Evolutionary conservation across 1,140 invertebrate species (phyloP), one percentile per base, ranked within the genome.

Genomic region (Glossosoma conforme): DNA sequence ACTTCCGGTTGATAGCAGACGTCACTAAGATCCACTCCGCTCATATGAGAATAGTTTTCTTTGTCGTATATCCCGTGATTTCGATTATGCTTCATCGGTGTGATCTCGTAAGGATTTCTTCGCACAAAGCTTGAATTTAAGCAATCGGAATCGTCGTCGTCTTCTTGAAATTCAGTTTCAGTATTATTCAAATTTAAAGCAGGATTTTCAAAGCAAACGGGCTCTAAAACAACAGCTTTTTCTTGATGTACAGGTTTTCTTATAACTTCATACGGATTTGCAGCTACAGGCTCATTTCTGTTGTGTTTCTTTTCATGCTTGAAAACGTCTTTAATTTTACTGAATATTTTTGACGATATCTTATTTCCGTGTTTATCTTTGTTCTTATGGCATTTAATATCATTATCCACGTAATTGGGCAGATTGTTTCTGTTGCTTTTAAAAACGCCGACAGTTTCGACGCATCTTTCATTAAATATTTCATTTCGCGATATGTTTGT

Each of bases 191-290:
- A 52, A 46, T 71, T 72, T 25, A 75, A 42, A 1, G 59, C 69
- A 11, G 69, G 72, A 58, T 75, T 75, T 45, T 69, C 67, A 22
- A 75, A 69, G 3, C 72, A 52, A 10, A 42, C 69, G 0, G 43
- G 36, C 9, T 63, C 57, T 5, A 67, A 64, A 58, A 65, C 65
- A 2, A 60, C 56, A 14, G 53, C 55, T 13, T 38, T 49, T 52
- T 68, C 68, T 9, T 58, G 60, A 51, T 71, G 69, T 2, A 63
- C 58, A 8, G 58, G 40, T 55, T 72, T 72, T 14, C 70, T 40
- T 1, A 69, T 65, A 1, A 75, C 69, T 64, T 75, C 72, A 54
- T 73, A 75, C 3, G 70, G 72, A 50, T 75, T 75, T 20, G 65
- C 52, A 2, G 65, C 65, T 0, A 38, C 46, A 42, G 40, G 70